A percentile compares a stretch with the other conserved stretches of the same genome.
Conservation (phyloP, 2,113 vertebrate genomes). For the Spermophilus dauricus region DNA sequence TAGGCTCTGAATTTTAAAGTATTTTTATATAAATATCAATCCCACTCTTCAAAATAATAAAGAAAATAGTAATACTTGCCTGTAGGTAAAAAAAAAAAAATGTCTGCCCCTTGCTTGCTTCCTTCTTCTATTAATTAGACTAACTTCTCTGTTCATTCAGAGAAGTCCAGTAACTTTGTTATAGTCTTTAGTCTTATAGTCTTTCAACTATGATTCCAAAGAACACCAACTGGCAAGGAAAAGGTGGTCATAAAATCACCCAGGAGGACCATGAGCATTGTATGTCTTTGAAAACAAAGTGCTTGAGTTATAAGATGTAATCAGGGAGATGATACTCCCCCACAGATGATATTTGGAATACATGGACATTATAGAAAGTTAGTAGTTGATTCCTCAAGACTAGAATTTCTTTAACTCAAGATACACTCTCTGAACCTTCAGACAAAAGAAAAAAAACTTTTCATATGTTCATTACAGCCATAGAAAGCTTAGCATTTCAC, state of each 20-base stretch:
- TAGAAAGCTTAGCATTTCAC: slow-evolving; percentile 68
- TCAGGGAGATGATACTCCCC: background rate
- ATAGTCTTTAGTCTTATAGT: background rate
- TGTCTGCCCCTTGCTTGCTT: background rate
- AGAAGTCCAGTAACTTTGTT: background rate
- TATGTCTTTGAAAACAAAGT: background rate
- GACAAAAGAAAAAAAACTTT: slow-evolving; percentile 25
- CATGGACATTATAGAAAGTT: background rate
- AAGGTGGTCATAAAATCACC: background rate
- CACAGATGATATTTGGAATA: background rate
- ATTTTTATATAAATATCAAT: background rate
- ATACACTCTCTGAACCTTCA: background rate
- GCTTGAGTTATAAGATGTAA: background rate
- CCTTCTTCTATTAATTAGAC: background rate
- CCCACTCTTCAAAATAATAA: background rate
- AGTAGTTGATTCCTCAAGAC: background rate
- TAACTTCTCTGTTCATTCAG: background rate
- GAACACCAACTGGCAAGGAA: background rate
- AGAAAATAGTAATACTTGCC: background rate
- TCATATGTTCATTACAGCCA: slow-evolving; percentile 52
- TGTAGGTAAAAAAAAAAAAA: background rate
- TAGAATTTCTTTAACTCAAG: background rate
- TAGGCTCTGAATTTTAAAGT: background rate
- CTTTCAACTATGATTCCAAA: background rate
- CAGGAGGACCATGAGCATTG: background rate